A percentile compares a stretch with the other conserved stretches of the same genome.
phyloP scores from a whole-genome alignment of 2,797 vertebrate species.

The Argya squamiceps region DNA sequence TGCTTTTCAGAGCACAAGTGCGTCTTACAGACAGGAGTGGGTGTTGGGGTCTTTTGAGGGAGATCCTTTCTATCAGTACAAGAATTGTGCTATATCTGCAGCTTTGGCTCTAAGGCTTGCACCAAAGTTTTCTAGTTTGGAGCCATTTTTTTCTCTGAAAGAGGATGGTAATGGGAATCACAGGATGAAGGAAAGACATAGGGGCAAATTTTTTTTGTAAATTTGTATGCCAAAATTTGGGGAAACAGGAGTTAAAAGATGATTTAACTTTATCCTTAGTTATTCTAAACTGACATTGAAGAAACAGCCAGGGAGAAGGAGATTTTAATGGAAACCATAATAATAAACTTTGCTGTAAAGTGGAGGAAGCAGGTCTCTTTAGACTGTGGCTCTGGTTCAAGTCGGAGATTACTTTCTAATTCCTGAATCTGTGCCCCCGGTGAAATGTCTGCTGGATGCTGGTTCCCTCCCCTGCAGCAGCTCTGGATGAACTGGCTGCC shows the following conservation, averaged over 20 bases:
- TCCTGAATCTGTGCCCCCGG: conserved; percentile 56
- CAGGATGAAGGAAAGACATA: neutral
- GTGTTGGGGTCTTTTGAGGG: neutral
- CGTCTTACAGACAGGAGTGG: neutral
- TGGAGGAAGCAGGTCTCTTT: conserved; percentile 58
- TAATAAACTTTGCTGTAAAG: conserved; percentile 48
- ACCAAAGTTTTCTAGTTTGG: neutral
- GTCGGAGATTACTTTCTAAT: conserved; percentile 63
- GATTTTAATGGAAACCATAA: conserved; percentile 38
- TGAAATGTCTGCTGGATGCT: conserved; percentile 57
- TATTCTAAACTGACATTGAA: conserved; percentile 10
- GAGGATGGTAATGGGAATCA: neutral
- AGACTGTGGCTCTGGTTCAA: conserved; percentile 59
- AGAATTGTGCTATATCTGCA: neutral
- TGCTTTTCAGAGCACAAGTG: neutral
- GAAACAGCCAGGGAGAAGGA: neutral
- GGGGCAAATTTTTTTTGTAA: neutral
- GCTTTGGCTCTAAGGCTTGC: neutral
- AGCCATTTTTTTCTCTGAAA: neutral
- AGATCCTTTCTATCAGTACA: neutral
- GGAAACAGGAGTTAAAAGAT: conserved; percentile 1
- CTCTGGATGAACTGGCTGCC: neutral
- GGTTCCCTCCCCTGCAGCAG: conserved; percentile 7
- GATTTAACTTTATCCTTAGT: neutral
- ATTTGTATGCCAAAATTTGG: neutral